Percentiles rank a stretch among this genome's conserved stretches.
Conservation (phyloP, 2,888 invertebrate genomes). For the Himalopsyche japonica region DNA sequence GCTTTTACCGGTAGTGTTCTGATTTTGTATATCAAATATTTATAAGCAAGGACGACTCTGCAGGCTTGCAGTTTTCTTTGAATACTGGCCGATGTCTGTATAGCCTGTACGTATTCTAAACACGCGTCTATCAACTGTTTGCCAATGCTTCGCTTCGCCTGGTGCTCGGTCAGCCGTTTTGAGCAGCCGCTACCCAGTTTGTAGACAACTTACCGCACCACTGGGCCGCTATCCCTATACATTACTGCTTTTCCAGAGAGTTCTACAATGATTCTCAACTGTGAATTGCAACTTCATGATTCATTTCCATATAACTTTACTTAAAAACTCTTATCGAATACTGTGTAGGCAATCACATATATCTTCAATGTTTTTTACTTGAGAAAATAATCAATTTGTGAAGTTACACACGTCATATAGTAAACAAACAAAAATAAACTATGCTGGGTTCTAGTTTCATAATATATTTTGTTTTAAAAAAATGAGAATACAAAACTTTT, state of each 20-base stretch:
- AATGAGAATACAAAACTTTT: too few species aligned
- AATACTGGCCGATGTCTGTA: not conserved
- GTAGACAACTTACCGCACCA: not conserved
- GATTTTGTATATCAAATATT: not conserved
- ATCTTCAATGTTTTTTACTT: too few species aligned
- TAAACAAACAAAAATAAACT: too few species aligned
- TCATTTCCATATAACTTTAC: too few species aligned
- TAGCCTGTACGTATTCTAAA: conserved; percentile 16
- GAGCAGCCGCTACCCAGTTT: conserved; percentile 14
- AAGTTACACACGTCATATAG: too few species aligned
- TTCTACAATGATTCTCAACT: not conserved
- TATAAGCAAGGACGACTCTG: not conserved
- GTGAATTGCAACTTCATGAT: not conserved
- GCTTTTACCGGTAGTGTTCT: too few species aligned
- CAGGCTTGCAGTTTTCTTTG: not conserved
- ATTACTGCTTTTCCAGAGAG: not conserved
- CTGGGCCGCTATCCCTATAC: conserved; percentile 3
- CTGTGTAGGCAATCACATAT: too few species aligned
- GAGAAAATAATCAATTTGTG: too few species aligned
- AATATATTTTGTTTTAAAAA: too few species aligned
- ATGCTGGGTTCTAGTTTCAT: too few species aligned
- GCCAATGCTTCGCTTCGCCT: conserved; percentile 15
- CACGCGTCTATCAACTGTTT: conserved; percentile 29
- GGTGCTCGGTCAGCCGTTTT: conserved; percentile 23
- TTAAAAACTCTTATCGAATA: too few species aligned